Base-by-base conservation (phyloP, 2,888 invertebrate species). In the Willowsia nigromaculata region DNA sequence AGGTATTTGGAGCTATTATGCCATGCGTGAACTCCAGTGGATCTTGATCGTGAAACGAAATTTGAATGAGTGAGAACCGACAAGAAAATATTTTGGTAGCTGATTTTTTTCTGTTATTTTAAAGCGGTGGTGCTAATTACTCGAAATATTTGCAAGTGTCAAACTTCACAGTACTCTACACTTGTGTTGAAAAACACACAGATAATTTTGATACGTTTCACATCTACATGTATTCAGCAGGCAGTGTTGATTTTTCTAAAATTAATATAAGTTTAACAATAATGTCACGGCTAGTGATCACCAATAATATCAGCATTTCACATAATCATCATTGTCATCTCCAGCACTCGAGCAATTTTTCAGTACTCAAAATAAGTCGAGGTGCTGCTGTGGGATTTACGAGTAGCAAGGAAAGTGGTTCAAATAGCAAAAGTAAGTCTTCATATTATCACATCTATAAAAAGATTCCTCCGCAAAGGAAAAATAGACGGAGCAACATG, bases 21-120 rank as follows among this genome's bases (percentile, higher is more conserved):
- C 47, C 87, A 87, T 87, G 87, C 87, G 87, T 87, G 78, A 89
- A 83, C 80, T 84, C 40, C 30, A 76, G 62, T 33, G 76, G 68
- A 83, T 71, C 47, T 83, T 71, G 50, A 47, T 43, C 18, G n/a
- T 78, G 89, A 65, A 68, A 68, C 89, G 22, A 89, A 89, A 89
- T 89, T 89, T 89, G 84, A 89, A 89, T 84, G 15, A 27, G 80
- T 37, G 25, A 87, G 87, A 87, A 87, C 87, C 87, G 87, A 87
- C 87, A 80, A 53, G 50, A 85, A 74, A 85, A 40, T 37, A 27
- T 33, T 43, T 13, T 50, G n/a, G 6, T 9, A 43, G 43, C 84
- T 84, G 74, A 74, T 59, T 37, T 74, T 85, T 85, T 68, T 68
- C 27, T 74, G 25, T 85, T 84, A 25, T 74, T 74, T 74, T 74